Evolutionary conservation across 2,797 vertebrate genomes (phyloP), one percentile per base, ranked within the genome.

Genomic region (Echeneis naucrates): DNA sequence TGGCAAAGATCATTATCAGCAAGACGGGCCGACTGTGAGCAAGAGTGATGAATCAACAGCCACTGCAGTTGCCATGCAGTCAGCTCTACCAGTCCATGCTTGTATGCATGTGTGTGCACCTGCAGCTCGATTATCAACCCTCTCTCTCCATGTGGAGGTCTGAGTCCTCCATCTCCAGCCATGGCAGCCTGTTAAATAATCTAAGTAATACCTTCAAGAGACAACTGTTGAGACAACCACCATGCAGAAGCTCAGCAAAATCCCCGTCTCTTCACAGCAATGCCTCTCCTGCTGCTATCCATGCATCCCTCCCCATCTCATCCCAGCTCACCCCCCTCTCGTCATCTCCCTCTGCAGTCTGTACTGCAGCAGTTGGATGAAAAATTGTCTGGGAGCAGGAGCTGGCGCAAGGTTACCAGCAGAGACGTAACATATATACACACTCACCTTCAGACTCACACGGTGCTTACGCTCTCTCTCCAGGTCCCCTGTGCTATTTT

Each of bases 1-100:
- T 89, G 87, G 89, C 89, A 88, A 86, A 88, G 87, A 89, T 88
- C 90, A 91, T 92, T 89, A 92, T 91, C 81, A 80, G 78, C 76
- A 77, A 82, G 77, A 85, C 64, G 81, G 76, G 68, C 82, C 75
- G 64, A 76, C 85, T 87, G 88, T 72, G 79, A 88, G 80, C 57
- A 77, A 69, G 83, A 88, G 66, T 75, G 82, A 88, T 91, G 71
- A 88, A 87, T 89, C 82, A 84, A 83, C 87, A 86, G 66, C 77
- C 78, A 65, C 68, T 79, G 79, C 80, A 79, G 81, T 73, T 56
- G 56, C 57, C 23, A 81, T 82, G 70, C 78, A 69, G 84, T 63
- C 72, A 54, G 70, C 75, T 76, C 62, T 37, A 73, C 58, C 67
- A 70, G 68, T 67, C 72, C 67, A 55, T 54, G 68, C 62, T 74